Evolutionary conservation across 2,888 invertebrate species (phyloP).

Genomic region (Ligdia adustata): DNA sequence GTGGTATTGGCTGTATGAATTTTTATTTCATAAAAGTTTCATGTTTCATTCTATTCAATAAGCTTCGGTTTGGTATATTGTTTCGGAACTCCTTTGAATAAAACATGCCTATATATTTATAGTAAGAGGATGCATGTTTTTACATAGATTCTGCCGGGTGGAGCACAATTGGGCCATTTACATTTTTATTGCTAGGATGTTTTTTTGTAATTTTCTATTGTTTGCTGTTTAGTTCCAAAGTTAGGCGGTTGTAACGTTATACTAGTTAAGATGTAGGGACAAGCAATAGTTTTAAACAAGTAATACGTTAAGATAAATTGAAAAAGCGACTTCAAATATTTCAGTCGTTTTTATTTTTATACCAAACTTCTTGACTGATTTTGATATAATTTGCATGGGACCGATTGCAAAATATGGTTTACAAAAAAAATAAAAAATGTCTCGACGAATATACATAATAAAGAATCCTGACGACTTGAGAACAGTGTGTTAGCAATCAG

Average conservation of each 20-base stretch:
- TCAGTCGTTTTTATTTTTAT: too few species aligned
- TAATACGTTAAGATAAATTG: too few species aligned
- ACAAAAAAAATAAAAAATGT: too few species aligned
- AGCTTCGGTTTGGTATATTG: constrained; percentile 62
- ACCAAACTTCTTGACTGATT: too few species aligned
- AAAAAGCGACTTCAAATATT: too few species aligned
- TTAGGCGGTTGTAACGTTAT: constrained; percentile 10
- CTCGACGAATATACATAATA: too few species aligned
- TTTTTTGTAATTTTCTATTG: constrained; percentile 43
- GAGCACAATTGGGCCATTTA: constrained; percentile 59
- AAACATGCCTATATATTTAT: constrained; percentile 69
- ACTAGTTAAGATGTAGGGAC: constrained; percentile 1
- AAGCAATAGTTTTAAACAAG: too few species aligned
- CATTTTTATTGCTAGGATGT: constrained; percentile 61
- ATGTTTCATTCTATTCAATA: constrained; percentile 58
- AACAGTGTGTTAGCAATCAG: too few species aligned
- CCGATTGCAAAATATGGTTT: too few species aligned
- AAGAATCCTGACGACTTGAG: too few species aligned
- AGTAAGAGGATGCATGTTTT: constrained; percentile 75
- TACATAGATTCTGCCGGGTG: constrained; percentile 59
- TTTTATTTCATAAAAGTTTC: constrained; percentile 39
- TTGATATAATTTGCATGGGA: too few species aligned
- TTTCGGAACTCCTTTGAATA: constrained; percentile 71
- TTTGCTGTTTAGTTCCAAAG: constrained; percentile 25
- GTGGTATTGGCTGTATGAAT: constrained; percentile 13